phyloP scores from a whole-genome alignment of 2,113 vertebrate species.

The Motacilla alba region DNA sequence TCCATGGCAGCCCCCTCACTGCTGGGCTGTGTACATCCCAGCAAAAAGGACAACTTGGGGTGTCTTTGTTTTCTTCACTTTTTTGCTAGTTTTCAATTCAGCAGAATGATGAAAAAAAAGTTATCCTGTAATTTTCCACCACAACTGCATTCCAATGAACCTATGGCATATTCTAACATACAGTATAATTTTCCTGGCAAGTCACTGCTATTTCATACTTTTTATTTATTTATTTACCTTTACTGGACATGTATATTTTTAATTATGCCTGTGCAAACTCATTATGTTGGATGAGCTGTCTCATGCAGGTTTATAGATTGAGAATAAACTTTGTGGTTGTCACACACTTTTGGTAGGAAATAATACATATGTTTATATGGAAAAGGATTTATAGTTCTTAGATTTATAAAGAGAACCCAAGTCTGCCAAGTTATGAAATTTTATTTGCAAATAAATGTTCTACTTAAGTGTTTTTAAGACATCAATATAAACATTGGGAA shows the following conservation, averaged over 20 bases:
- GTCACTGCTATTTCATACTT: not conserved
- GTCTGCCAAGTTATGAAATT: slow-evolving; percentile 61
- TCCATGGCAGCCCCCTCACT: not conserved
- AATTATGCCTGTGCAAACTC: not conserved
- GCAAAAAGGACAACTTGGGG: not conserved
- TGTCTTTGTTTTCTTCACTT: not conserved
- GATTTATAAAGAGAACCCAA: slow-evolving; percentile 23
- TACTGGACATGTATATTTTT: not conserved
- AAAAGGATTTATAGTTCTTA: slow-evolving; percentile 51
- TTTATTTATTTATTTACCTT: slow-evolving; percentile 20
- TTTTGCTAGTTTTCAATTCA: not conserved
- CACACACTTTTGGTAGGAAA: slow-evolving; percentile 29
- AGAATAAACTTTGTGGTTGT: slow-evolving; percentile 56
- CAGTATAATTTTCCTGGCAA: not conserved
- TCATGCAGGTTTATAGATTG: slow-evolving; percentile 44
- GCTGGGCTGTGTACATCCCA: not conserved
- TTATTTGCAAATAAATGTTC: slow-evolving; percentile 66
- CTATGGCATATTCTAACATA: not conserved
- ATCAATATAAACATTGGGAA: slow-evolving; percentile 42
- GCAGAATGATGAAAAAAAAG: not conserved
- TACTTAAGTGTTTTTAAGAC: slow-evolving; percentile 34
- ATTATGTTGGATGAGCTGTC: slow-evolving; percentile 3
- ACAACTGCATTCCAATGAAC: not conserved
- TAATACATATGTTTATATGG: slow-evolving; percentile 53
- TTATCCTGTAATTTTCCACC: not conserved